Evolutionary conservation across 1,140 invertebrate genomes (phyloP).

Genomic region (Papilio polytes): DNA sequence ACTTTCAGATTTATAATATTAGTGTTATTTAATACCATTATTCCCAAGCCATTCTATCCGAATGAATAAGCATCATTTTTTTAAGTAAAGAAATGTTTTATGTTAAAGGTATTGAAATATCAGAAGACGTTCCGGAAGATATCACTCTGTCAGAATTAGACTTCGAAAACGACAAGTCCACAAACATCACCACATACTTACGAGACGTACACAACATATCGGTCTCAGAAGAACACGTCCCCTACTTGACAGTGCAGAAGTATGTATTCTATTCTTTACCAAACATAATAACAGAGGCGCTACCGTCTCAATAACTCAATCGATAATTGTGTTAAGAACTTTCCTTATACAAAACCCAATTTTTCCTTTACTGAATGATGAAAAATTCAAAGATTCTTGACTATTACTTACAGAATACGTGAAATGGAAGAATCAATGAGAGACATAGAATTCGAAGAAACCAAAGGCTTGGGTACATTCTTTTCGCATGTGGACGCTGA

Average conservation of each 20-base stretch:
- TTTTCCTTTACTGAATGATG: neutral
- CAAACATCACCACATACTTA: conserved; percentile 43
- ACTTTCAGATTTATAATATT: too few relatives aligned
- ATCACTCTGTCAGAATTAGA: conserved; percentile 42
- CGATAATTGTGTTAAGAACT: too few relatives aligned
- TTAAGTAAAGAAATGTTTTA: too few relatives aligned
- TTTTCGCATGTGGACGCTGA: conserved; percentile 59
- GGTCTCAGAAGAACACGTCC: conserved; percentile 41
- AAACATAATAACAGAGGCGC: neutral
- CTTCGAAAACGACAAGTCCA: conserved; percentile 39
- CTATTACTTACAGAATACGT: conserved; percentile 53
- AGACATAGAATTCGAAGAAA: conserved; percentile 64
- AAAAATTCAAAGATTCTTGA: neutral
- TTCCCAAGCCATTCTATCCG: too few relatives aligned
- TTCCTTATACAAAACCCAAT: too few relatives aligned
- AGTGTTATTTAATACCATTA: too few relatives aligned
- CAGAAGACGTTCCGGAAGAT: conserved; percentile 9
- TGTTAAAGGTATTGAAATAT: conserved; percentile 40
- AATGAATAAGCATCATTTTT: too few relatives aligned
- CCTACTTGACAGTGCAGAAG: conserved; percentile 46
- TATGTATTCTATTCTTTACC: conserved; percentile 24
- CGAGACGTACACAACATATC: conserved; percentile 45
- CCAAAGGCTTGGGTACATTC: conserved; percentile 53
- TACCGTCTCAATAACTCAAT: too few relatives aligned
- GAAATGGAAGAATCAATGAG: conserved; percentile 82